These are phyloP conservation scores for Acromyrmex heyeri DNA, from an alignment of 1,140 invertebrate genomes.

Conservation along the genomic window DNA sequence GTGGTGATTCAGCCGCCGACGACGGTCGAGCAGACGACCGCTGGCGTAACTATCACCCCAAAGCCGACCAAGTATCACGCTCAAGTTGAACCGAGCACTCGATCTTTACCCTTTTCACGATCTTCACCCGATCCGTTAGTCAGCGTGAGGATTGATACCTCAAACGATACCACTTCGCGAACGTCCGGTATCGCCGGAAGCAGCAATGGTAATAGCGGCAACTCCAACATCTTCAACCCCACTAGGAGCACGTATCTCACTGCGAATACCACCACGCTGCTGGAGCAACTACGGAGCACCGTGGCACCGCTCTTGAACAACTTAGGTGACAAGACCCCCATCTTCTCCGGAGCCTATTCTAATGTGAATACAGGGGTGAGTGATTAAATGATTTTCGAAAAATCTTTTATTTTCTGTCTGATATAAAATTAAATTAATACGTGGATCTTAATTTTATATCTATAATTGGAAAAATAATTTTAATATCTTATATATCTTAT, in stretches of 20 bases:
- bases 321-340: slow-evolving; percentile 80
- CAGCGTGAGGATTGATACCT: slow-evolving; percentile 73
- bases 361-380: slow-evolving; percentile 81
- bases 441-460: not conserved
- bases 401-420: not conserved
- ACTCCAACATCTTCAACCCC: slow-evolving; percentile 84
- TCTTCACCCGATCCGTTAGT: slow-evolving; percentile 71
- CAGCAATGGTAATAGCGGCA: slow-evolving; percentile 78
- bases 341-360: slow-evolving; percentile 81
- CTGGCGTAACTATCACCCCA: slow-evolving; percentile 80
- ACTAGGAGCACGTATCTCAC: slow-evolving; percentile 77
- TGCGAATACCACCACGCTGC: slow-evolving; percentile 77
- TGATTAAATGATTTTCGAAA: slow-evolving; percentile 25
- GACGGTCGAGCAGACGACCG: not conserved
- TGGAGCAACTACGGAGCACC: slow-evolving; percentile 84
- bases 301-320: slow-evolving; percentile 83
- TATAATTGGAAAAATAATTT: not conserved
- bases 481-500: not conserved
- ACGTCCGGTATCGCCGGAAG: slow-evolving; percentile 75
- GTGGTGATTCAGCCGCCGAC: slow-evolving; percentile 47
- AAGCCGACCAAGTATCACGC: slow-evolving; percentile 67
- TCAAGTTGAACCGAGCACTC: slow-evolving; percentile 55
- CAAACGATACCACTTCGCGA: slow-evolving; percentile 65
- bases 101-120: slow-evolving; percentile 68
- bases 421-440: slow-evolving; percentile 11